phyloP scores from a whole-genome alignment of 1,140 invertebrate genomes.

The Matsumurasca onukii region DNA sequence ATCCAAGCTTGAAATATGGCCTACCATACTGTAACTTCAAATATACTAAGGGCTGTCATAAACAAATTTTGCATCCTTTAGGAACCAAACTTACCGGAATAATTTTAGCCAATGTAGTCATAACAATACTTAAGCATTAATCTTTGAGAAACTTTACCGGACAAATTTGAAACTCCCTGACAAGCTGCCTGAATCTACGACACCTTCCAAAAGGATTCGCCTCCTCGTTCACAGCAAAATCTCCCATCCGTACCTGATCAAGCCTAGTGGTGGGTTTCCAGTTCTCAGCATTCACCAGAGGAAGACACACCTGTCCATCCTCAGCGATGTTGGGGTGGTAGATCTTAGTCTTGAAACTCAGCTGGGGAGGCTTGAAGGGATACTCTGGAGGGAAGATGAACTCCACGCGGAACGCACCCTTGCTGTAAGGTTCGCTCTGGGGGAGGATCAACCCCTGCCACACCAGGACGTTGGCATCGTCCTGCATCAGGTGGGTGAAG shows the following conservation, averaged over 20 bases:
- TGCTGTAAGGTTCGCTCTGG: slow-evolving; percentile 96
- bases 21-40: too few relatives aligned
- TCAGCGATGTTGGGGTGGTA: slow-evolving; percentile 99
- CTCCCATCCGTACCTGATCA: slow-evolving; percentile 59
- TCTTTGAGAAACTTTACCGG: too few relatives aligned
- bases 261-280: slow-evolving; percentile 99
- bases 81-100: too few relatives aligned
- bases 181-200: too few relatives aligned
- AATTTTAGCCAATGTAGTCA: too few relatives aligned
- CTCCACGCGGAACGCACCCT: slow-evolving; percentile 97
- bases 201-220: too few relatives aligned
- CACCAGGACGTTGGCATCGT: slow-evolving; percentile 90
- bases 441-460: slow-evolving; percentile 94
- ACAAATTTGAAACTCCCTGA: too few relatives aligned
- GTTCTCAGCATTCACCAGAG: slow-evolving; percentile 96
- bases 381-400: slow-evolving; percentile 99
- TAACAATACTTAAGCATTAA: too few relatives aligned
- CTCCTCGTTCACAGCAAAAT: too few relatives aligned
- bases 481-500: slow-evolving; percentile 90
- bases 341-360: slow-evolving; percentile 98
- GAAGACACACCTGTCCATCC: slow-evolving; percentile 96
- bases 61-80: too few relatives aligned
- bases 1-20: too few relatives aligned
- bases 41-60: too few relatives aligned
- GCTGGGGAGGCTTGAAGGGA: slow-evolving; percentile 98